phyloP scores from a whole-genome alignment of 2,113 vertebrate species.

The Sakesphorus luctuosus region DNA sequence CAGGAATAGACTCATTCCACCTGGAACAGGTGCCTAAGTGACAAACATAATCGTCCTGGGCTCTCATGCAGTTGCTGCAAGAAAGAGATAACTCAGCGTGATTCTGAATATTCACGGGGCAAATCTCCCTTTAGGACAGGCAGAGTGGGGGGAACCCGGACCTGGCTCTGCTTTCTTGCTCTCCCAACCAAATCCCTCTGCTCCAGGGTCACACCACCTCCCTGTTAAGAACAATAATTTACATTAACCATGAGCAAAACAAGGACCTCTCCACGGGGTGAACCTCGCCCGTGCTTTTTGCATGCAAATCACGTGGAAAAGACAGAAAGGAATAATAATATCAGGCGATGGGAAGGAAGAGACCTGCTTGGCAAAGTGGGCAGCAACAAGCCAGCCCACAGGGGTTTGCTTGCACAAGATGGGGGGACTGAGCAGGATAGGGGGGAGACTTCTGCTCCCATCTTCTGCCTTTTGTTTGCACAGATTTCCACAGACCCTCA shows the following conservation, averaged over 20 bases:
- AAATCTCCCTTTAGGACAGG: not conserved
- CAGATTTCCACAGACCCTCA: not conserved
- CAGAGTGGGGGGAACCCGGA: not conserved
- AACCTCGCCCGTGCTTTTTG: not conserved
- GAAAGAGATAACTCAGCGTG: not conserved
- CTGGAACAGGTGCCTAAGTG: not conserved
- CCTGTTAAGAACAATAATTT: not conserved
- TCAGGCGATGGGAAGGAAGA: not conserved
- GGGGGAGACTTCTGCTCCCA: not conserved
- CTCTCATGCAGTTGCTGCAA: not conserved
- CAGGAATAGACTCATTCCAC: not conserved
- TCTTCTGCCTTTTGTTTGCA: not conserved
- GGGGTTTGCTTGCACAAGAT: not conserved
- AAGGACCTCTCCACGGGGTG: not conserved
- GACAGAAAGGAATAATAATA: not conserved
- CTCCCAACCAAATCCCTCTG: not conserved
- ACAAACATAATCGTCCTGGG: not conserved
- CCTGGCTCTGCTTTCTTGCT: not conserved
- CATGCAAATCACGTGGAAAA: not conserved
- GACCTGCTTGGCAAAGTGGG: not conserved
- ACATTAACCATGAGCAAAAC: not conserved
- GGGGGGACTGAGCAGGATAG: not conserved
- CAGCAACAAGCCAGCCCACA: not conserved
- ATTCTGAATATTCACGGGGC: accelerated
- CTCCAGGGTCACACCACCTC: not conserved